Percentiles rank a stretch among this genome's conserved stretches.
phyloP scores from a whole-genome alignment of 2,113 vertebrate genomes.

The Dromas ardeola region DNA sequence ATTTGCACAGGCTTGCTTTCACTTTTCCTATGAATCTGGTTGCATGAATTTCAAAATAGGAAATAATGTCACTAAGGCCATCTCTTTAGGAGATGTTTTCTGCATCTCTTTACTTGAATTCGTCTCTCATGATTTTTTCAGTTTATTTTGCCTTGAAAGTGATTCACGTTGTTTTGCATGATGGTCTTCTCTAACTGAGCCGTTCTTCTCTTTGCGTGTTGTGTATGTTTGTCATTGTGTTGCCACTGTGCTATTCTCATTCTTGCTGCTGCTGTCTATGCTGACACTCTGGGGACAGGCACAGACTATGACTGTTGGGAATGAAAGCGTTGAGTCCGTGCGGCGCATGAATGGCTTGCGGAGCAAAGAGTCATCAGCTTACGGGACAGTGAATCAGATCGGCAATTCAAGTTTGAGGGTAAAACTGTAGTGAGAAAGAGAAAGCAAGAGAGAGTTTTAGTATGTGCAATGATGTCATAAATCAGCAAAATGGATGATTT shows the following conservation, averaged over 20 bases:
- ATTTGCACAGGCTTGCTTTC: background rate
- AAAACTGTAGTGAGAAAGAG: conserved; percentile 58
- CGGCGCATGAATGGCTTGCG: conserved; percentile 69
- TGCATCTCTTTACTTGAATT: background rate
- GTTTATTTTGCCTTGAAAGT: conserved; percentile 32
- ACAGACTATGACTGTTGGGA: conserved; percentile 65
- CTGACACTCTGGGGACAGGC: conserved; percentile 70
- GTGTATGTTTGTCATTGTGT: background rate
- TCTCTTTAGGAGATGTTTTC: background rate
- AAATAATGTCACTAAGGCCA: background rate
- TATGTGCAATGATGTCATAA: conserved; percentile 9
- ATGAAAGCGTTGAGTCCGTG: conserved; percentile 63
- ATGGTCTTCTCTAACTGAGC: conserved; percentile 32
- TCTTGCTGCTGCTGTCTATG: conserved; percentile 64
- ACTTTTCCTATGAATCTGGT: background rate
- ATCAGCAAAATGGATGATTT: conserved; percentile 24
- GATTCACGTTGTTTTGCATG: background rate
- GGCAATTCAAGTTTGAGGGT: conserved; percentile 72
- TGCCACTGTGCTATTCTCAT: conserved; percentile 45
- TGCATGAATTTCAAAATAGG: background rate
- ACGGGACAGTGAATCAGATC: conserved; percentile 73
- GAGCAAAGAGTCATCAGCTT: conserved; percentile 67
- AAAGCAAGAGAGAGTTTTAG: conserved; percentile 19
- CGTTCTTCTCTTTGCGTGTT: conserved; percentile 67
- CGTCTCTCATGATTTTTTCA: background rate